Conservation (phyloP, 2,888 invertebrate genomes). For the Eupithecia dodoneata region DNA sequence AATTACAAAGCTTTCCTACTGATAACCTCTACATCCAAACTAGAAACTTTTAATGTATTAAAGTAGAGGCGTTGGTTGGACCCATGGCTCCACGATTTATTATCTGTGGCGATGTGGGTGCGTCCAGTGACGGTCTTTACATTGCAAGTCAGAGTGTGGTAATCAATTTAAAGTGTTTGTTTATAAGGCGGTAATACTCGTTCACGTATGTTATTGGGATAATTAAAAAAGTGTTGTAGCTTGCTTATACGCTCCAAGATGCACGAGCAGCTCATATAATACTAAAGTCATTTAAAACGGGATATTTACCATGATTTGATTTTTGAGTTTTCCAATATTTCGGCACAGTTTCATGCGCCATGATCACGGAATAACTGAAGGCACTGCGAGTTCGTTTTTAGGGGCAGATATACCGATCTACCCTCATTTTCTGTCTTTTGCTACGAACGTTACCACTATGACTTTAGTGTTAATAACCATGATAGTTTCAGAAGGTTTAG, state of each 20-base stretch:
- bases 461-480: too few species aligned
- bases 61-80: constrained; percentile 55
- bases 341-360: too few species aligned
- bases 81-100: constrained; percentile 22
- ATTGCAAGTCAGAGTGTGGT: constrained; percentile 25
- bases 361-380: too few species aligned
- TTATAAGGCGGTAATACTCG: constrained; percentile 17
- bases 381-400: too few species aligned
- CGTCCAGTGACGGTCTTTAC: constrained; percentile 26
- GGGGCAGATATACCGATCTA: too few species aligned
- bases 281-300: too few species aligned
- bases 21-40: constrained; percentile 15
- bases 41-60: constrained; percentile 55
- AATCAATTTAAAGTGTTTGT: constrained; percentile 29
- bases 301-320: not conserved
- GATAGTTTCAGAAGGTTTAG: too few species aligned
- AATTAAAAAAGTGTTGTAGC: not conserved
- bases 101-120: constrained; percentile 33
- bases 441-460: too few species aligned
- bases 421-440: too few species aligned
- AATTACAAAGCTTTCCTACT: constrained; percentile 16
- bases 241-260: not conserved
- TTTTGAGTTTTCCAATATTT: too few species aligned
- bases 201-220: not conserved
- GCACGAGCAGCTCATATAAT: not conserved